Evolutionary conservation across 2,888 invertebrate species (phyloP), one percentile per base, ranked within the genome.

Genomic region (Saturnia pavonia): DNA sequence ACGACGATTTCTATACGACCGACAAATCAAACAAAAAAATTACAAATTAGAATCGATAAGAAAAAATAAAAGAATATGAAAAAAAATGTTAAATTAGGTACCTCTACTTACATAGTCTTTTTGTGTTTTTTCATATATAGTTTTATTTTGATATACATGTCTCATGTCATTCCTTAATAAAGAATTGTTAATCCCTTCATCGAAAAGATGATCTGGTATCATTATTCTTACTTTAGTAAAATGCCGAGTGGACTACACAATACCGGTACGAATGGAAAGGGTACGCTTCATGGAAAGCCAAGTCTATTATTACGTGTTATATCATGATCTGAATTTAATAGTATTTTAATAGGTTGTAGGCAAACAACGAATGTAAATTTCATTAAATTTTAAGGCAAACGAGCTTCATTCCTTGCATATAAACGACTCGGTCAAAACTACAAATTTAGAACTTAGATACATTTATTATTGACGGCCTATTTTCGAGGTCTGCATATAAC

Each of bases 341-440:
- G 75, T 65, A 40, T 40, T 65, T 65, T 65, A 65, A 65, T 65
- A 65, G 65, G 19, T 40, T 19, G 19, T 48, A 60, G 51, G 60
- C 84, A 83, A 90, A 89, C 89, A 89, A 84, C 75, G 73, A 78
- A 80, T 83, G 88, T 88, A 88, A 88, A 87, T 85, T 81, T 85
- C 83, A 91, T 93, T 88, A 91, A 91, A 90, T 82, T 91, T 90
- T 88, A 80, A 90, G 85, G 83, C 79, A 84, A 91, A 92, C 85
- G 82, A 87, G 68, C 72, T 80, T 75, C 83, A 85, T 80, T 84
- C 77, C 82, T 77, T 80, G 91, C 86, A 91, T 92, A 88, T 84
- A 83, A 90, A 91, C 88, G 54, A 63, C 66, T 40, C 40, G 14
- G 48, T 22, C 48, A 34, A 68, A 43, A 57, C 70, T 34, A 68